Conservation (phyloP, 1,140 invertebrate species). For the Bombus confusus region DNA sequence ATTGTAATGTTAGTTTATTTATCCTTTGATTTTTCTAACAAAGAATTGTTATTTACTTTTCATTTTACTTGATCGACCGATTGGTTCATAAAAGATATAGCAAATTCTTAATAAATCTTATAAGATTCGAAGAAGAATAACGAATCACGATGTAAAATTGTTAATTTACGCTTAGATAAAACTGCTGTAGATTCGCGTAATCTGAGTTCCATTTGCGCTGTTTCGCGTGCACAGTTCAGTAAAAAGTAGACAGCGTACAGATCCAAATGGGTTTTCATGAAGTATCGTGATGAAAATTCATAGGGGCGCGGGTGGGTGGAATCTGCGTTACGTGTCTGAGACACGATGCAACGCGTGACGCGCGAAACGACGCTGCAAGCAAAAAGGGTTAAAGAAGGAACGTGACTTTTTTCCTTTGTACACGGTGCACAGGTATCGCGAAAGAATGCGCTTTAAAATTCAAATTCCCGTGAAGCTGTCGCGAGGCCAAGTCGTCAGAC, state of each 20-base stretch:
- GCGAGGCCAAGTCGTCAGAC: neutral
- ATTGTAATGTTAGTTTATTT: too few species aligned
- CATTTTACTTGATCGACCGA: too few species aligned
- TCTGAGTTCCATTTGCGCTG: neutral
- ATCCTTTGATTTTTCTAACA: too few species aligned
- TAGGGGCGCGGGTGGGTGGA: neutral
- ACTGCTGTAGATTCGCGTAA: neutral
- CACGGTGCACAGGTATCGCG: neutral
- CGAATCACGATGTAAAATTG: neutral
- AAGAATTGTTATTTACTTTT: too few species aligned
- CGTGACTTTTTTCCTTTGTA: constrained; percentile 31
- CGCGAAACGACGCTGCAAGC: neutral
- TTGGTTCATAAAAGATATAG: too few species aligned
- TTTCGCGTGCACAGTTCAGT: neutral
- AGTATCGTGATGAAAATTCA: constrained; percentile 38
- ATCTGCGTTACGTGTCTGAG: constrained; percentile 18
- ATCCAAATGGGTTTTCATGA: neutral
- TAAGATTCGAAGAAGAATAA: neutral
- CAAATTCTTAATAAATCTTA: too few species aligned
- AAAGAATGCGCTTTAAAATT: constrained; percentile 28
- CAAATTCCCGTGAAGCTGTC: constrained; percentile 18
- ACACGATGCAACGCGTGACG: constrained; percentile 15
- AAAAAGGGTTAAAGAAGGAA: constrained; percentile 26
- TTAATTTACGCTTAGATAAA: neutral
- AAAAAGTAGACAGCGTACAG: neutral